phyloP scores from a whole-genome alignment of 2,888 invertebrate genomes.

The Eurytoma californica region DNA sequence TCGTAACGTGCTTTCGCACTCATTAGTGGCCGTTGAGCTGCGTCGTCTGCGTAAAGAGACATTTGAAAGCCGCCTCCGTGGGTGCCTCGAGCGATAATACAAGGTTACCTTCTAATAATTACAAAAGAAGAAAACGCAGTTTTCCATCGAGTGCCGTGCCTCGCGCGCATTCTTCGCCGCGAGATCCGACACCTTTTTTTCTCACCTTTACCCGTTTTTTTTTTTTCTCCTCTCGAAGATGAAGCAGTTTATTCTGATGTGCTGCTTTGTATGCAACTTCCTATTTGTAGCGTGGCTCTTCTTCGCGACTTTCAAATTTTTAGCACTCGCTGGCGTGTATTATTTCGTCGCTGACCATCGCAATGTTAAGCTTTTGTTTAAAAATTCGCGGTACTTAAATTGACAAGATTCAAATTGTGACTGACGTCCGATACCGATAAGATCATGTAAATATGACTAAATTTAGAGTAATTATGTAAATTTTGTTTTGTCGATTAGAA shows the following conservation, averaged over 20 bases:
- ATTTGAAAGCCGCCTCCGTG: conserved; percentile 16
- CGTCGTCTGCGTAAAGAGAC: conserved; percentile 19
- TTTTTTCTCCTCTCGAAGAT: background rate
- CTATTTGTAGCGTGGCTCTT: conserved; percentile 18
- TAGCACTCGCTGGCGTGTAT: background rate
- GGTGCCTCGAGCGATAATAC: conserved; percentile 36
- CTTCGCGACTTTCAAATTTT: conserved; percentile 4
- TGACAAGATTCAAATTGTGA: conserved; percentile 1
- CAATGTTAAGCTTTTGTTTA: background rate
- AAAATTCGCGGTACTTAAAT: conserved; percentile 17
- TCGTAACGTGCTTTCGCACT: conserved; percentile 33
- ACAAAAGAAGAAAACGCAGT: conserved; percentile 23
- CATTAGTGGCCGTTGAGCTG: conserved; percentile 20
- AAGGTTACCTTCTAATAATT: conserved; percentile 30
- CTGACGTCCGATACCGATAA: no score
- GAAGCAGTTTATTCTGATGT: conserved; percentile 31
- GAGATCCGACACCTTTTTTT: background rate
- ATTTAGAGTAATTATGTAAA: no score
- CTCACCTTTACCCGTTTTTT: background rate
- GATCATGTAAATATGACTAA: no score
- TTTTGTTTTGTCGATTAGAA: no score
- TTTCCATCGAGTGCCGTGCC: conserved; percentile 1
- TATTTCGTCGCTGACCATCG: conserved; percentile 12
- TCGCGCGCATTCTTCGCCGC: conserved; percentile 5
- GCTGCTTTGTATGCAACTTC: conserved; percentile 40